Evolutionary conservation across 1,140 invertebrate genomes (phyloP), one percentile per base, ranked within the genome.

Genomic region (Gryon sp.): DNA sequence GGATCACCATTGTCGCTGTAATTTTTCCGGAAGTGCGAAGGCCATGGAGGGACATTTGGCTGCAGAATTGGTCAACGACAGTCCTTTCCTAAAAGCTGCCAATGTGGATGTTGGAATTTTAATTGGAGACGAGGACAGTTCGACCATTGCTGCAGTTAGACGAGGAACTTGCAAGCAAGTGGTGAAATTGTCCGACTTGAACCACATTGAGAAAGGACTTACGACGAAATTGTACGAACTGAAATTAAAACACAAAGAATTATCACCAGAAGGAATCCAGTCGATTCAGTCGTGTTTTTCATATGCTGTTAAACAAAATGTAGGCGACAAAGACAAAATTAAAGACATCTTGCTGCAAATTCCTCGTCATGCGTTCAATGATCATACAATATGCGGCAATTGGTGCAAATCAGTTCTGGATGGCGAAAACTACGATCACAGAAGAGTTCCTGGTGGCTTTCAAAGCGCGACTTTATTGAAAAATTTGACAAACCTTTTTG

Each of bases 141-240:
- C 69, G 16, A 73, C 63, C 3, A 40, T 15, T 32, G 46, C 28
- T 55, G 62, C 62, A 16, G 18, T 69, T 11, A 46, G 30, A 28
- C 16, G 15, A 22, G 41, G 15, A 9, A 50, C 8, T 20, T 3
- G 28, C 18, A 50, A 68, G n/a, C 16, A 68, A 38, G 19, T 68
- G 22, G 36, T 69, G 22, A 69, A 69, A 45, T 41, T 57, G 36
- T 48, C 52, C 3, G 30, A 36, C 15, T 14, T 38, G 5, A 38
- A 38, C 15, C 34, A 38, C 8, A 16, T 16, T 15, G 34, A 38
- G 12, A 69, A 69, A 55, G 70, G 65, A 15, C 43, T 75, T 4
- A 68, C 60, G 6, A 74, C 55, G 24, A 62, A 60, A 30, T 30
- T 78, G 9, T 78, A 65, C 43, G 43, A 78, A 45, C 9, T 69